Conservation (phyloP, 2,113 vertebrate species). For the Castor canadensis region DNA sequence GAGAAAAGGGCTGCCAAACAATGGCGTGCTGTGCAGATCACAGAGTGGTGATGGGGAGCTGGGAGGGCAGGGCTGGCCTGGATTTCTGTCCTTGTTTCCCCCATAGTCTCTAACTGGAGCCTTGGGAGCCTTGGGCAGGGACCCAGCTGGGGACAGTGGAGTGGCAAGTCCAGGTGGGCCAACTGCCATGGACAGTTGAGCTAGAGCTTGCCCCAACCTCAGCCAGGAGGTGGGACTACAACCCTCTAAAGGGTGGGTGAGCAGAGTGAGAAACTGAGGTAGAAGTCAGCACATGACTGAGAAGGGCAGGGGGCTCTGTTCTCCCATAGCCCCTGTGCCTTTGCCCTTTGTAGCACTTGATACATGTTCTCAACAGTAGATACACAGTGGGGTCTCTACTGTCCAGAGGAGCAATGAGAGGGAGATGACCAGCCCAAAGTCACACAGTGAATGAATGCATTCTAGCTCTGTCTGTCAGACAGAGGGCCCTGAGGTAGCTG, state of each 20-base stretch:
- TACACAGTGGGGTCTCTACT: background rate
- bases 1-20: background rate
- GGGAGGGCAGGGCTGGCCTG: background rate
- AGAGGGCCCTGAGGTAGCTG: no score
- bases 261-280: background rate
- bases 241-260: background rate
- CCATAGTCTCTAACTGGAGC: background rate
- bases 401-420: background rate
- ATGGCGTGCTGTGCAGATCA: background rate
- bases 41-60: no score
- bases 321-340: fast-evolving
- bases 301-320: background rate
- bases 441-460: background rate
- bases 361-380: background rate
- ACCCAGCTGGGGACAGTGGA: background rate
- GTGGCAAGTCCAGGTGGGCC: background rate
- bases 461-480: background rate
- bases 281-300: background rate
- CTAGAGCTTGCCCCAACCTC: background rate
- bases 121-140: background rate
- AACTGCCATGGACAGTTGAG: no score
- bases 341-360: background rate
- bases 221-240: background rate
- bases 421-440: background rate
- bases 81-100: background rate